Base-by-base conservation (phyloP, 2,113 vertebrate species). In the Clarias gariepinus region DNA sequence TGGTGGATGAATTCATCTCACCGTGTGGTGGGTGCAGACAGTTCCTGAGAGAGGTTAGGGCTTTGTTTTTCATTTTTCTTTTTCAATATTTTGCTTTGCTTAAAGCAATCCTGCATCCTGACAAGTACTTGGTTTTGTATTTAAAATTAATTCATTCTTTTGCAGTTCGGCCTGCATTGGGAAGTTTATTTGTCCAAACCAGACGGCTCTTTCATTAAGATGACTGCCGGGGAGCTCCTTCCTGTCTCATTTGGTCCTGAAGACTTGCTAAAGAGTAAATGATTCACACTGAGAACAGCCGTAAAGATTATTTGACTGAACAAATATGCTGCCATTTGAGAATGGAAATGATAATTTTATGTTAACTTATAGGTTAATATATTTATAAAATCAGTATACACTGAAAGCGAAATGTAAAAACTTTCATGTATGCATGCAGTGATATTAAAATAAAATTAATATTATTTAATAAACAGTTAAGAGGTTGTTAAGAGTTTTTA, bases 31-130 rank as follows among this genome's bases (percentile, higher is more conserved):
- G 94, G 74, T 97, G 96, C 92, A 91, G 96, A 86, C 96, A 97
- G 91, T 94, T 97, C 81, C 96, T 97, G 95, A 94, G 95, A 92
- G 96, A 97, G 96, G 96, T 97, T 90, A 93, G 90, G 82, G n/a
- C 21, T 64, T 52, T 66, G 10, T 53, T 41, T 81, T 78, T 52
- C 1, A 2, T 47, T 3, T 13, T 64, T 25, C 19, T 79, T 3
- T 58, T 12, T 30, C 1, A 55, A 33, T 1, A 41, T 18, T 25
- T 30, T 68, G 58, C 15, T 19, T 28, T 69, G 10, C 12, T 57
- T 2, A 69, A 30, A 8, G 3, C 25, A 83, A 55, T n/a, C 81
- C 41, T 19, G 2, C 47, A 55, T 55, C 8, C 9, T 28, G 25
- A 28, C 1, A n/a, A 36, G 21, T 52, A 15, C 13, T 25, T 77